Evolutionary conservation across 2,888 invertebrate genomes (phyloP), one percentile per base, ranked within the genome.

Genomic region (Ametastegia equiseti): DNA sequence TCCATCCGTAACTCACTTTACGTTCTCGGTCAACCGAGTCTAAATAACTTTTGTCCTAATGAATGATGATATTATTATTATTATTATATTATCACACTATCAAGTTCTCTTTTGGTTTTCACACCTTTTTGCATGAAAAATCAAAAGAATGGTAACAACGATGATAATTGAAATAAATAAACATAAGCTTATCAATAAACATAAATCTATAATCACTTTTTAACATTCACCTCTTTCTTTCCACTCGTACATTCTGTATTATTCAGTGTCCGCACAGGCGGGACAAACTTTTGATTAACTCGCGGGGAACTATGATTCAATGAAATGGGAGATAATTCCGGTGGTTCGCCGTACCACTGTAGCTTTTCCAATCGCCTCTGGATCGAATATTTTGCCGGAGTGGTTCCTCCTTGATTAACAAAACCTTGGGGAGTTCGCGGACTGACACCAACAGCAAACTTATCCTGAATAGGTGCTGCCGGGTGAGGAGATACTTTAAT

Each of bases 261-360:
- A 19, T 84, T 83, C 13, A 85, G 84, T 0, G 83, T 85, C 11
- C 82, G 73, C 39, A 84, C 73, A 27, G 83, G 82, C 9, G 88
- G 88, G 13, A 84, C 83, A 33, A 86, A 86, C 65, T 86, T 86
- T 2, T 85, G 86, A 15, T 85, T 86, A 11, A 93, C 87, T 2
- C 93, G 92, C 82, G 91, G 92, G 87, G 92, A 93, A 81, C 91
- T 93, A 0, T 92, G 91, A 60, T 87, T 92, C 0, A 91, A 86
- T 0, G 92, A 91, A 27, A 94, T 91, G 0, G 93, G 92, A n/a
- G 93, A 92, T n/a, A 94, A 86, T 0, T 93, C 92, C 0, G 94
- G 94, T 0, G 94, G 93, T 86, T 93, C 93, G 0, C 93, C 94
- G 67, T 94, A 94, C 86, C 91, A 91, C 89, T 92, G 92, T 78